These are phyloP conservation scores for Glyptemys insculpta DNA, from an alignment of 2,797 vertebrate genomes.

Conservation along the genomic window DNA sequence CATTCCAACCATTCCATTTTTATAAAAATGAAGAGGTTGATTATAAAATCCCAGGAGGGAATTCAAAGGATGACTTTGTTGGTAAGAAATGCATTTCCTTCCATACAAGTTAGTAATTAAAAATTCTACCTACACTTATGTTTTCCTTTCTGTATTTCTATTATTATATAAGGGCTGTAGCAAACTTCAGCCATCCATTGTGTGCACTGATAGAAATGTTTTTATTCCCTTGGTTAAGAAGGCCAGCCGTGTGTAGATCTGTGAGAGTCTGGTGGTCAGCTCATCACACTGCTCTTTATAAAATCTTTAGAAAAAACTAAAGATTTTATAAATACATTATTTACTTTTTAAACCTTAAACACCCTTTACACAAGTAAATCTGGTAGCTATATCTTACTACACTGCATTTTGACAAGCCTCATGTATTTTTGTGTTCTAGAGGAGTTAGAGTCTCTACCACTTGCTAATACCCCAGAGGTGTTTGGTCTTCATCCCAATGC, in stretches of 20 bases:
- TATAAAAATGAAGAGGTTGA: slow-evolving; percentile 88
- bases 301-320: not conserved
- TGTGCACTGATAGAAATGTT: rapidly evolving
- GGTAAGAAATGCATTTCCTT: slow-evolving; percentile 83
- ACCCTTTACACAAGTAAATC: not conserved
- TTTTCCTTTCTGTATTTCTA: rapidly evolving
- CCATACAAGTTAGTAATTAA: rapidly evolving
- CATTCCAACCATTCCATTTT: slow-evolving; percentile 92
- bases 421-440: slow-evolving; percentile 68
- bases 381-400: not conserved
- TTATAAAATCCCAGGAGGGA: slow-evolving; percentile 89
- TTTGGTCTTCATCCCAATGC: slow-evolving; percentile 94
- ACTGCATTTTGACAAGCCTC: not conserved
- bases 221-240: not conserved
- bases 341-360: not conserved
- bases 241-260: not conserved
- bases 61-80: slow-evolving; percentile 86
- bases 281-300: not conserved
- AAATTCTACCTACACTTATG: rapidly evolving
- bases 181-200: not conserved
- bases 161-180: not conserved
- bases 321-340: not conserved
- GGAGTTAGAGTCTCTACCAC: slow-evolving; percentile 90
- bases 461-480: slow-evolving; percentile 92
- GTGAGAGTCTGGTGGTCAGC: not conserved